Conservation (phyloP, 2,797 vertebrate species). For the Pangasius sanitwongsei region DNA sequence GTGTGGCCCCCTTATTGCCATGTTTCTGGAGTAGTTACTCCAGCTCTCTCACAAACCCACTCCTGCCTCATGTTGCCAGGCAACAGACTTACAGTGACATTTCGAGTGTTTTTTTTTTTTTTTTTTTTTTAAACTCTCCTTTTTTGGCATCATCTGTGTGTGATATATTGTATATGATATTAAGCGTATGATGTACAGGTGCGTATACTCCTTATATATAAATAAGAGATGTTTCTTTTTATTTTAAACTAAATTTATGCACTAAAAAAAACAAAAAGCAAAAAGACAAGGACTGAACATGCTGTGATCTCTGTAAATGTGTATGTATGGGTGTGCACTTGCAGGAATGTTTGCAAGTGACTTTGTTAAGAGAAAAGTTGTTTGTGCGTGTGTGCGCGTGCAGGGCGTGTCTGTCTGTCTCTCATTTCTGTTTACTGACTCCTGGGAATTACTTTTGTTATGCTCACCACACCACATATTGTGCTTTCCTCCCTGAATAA, state of each 20-base stretch:
- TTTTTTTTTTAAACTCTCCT: constrained; percentile 48
- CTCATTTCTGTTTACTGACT: constrained; percentile 36
- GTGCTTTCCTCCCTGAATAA: constrained; percentile 55
- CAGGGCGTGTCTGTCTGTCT: constrained; percentile 41
- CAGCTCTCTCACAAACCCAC: constrained; percentile 25
- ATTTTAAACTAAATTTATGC: constrained; percentile 71
- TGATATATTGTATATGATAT: constrained; percentile 75
- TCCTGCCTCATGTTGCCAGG: constrained; percentile 23
- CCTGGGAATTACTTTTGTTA: constrained; percentile 42
- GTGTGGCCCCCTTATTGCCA: background rate
- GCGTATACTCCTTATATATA: constrained; percentile 36
- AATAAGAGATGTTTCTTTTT: constrained; percentile 64
- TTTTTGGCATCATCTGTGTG: constrained; percentile 69
- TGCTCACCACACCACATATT: constrained; percentile 40
- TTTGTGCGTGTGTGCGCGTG: constrained; percentile 24
- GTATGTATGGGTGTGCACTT: constrained; percentile 44
- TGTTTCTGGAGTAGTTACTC: constrained; percentile 23
- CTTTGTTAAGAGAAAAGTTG: background rate
- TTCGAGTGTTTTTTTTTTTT: constrained; percentile 67
- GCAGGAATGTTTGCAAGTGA: background rate
- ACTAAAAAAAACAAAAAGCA: constrained; percentile 73
- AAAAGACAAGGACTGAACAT: constrained; percentile 76
- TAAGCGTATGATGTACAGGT: constrained; percentile 66
- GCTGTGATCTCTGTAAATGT: constrained; percentile 77
- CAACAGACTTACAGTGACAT: constrained; percentile 11